phyloP scores from a whole-genome alignment of 2,888 invertebrate species.

The Dolichopus griseipennis region DNA sequence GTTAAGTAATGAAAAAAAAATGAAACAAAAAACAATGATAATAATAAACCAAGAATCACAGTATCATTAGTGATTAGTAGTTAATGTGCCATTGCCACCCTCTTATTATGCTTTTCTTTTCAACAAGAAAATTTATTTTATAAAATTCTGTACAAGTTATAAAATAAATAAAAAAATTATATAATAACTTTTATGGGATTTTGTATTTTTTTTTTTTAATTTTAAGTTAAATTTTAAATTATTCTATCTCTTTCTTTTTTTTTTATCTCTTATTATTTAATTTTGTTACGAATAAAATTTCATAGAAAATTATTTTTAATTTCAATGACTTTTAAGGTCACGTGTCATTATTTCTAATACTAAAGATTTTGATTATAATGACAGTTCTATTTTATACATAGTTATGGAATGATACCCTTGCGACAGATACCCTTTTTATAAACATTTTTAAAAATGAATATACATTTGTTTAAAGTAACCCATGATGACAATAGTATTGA shows the following conservation, averaged over 20 bases:
- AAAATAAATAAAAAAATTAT: neutral
- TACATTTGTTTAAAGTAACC: neutral
- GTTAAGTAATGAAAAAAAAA: neutral
- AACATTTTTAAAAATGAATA: too few relatives aligned
- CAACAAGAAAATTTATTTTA: too few relatives aligned
- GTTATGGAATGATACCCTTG: too few relatives aligned
- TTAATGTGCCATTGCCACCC: conserved; percentile 3
- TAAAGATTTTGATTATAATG: neutral
- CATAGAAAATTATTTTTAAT: neutral
- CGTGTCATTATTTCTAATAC: neutral
- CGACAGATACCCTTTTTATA: too few relatives aligned
- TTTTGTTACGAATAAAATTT: neutral
- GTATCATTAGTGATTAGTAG: neutral
- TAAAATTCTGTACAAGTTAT: too few relatives aligned
- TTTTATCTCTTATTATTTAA: neutral
- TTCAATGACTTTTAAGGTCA: conserved; percentile 4
- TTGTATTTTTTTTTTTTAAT: neutral
- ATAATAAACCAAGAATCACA: neutral
- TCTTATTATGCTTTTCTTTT: neutral
- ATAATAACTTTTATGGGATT: neutral
- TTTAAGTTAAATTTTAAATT: neutral
- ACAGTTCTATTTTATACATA: neutral
- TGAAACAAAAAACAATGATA: too few relatives aligned
- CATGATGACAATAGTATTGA: neutral
- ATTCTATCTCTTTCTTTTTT: neutral